Base-by-base conservation (phyloP, 2,113 vertebrate genomes). In the Cygnus atratus region DNA sequence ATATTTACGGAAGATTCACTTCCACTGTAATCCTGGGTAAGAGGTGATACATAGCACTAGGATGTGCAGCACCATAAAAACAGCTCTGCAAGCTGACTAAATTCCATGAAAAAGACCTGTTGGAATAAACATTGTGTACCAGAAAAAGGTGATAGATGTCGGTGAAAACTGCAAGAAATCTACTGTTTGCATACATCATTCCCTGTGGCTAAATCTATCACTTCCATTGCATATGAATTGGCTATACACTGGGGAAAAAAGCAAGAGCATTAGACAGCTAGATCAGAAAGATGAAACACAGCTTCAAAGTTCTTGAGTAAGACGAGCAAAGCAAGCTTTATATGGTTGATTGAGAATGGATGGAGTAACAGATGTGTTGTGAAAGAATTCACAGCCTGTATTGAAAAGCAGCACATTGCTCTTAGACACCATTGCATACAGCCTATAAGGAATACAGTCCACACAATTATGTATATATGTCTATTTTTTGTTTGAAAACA, bases 131-230 rank as follows among this genome's bases (percentile, higher is more conserved):
- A 84, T 19, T 48, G 41, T 74, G 75, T 62, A 55, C 7, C 17
- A 63, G 84, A 88, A 82, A 81, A 96, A 92, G 72, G 76, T 94
- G 86, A 97, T 70, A 66, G 77, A 91, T 96, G 73, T 26, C 91
- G 90, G 87, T 79, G 84, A 90, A 88, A 93, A 93, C 66, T 59
- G 62, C 29, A 84, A 88, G 88, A 90, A 88, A 57, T 87, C 39
- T 77, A 43, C 87, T 92, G 43, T 68, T 77, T 90, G 46, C n/a
- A 86, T 54, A 87, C 39, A 91, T 94, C 93, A 95, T 79, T 94
- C 93, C 86, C 91, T 59, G 87, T 89, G 77, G 55, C 78, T 96
- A 81, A 84, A 96, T 95, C 88, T 91, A 29, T 95, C 85, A 90
- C 63, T 96, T 95, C 76, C 67, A 93, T 58, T 94, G 75, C 88